These are phyloP conservation scores for Hippocampus guttulatus DNA, from an alignment of 2,113 vertebrate genomes.

Conservation along the genomic window DNA sequence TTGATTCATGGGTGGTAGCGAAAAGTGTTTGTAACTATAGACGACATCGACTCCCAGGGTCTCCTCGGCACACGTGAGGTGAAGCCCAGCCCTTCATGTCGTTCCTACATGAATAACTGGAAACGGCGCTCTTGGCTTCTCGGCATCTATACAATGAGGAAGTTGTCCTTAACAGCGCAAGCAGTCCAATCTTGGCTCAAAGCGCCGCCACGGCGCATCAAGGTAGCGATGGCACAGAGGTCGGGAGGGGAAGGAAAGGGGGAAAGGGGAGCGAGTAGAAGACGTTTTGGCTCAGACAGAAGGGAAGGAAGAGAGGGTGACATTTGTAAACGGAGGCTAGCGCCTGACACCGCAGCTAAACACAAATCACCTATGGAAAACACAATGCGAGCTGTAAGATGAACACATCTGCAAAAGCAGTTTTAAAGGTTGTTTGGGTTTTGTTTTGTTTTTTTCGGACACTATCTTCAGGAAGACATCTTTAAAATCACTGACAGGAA, in stretches of 20 bases:
- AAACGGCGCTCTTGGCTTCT: constrained; percentile 49
- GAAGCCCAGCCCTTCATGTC: constrained; percentile 31
- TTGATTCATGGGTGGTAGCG: neutral
- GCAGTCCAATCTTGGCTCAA: constrained; percentile 21
- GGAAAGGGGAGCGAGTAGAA: constrained; percentile 46
- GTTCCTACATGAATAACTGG: constrained; percentile 52
- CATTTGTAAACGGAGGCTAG: constrained; percentile 22
- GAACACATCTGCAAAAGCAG: constrained; percentile 29
- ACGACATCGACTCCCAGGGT: constrained; percentile 19
- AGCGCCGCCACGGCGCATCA: neutral
- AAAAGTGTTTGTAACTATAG: neutral
- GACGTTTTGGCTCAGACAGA: constrained; percentile 45
- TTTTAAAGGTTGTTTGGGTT: neutral
- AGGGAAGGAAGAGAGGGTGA: constrained; percentile 39
- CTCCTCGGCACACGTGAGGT: constrained; percentile 17
- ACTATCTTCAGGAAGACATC: neutral
- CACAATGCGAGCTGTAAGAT: constrained; percentile 20
- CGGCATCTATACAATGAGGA: constrained; percentile 32
- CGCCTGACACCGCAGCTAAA: constrained; percentile 21
- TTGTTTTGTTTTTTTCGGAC: neutral
- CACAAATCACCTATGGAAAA: constrained; percentile 34
- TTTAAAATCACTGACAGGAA: neutral
- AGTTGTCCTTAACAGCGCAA: constrained; percentile 25
- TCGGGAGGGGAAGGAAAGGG: constrained; percentile 52
- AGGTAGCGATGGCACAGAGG: constrained; percentile 15